Evolutionary conservation across 2,888 invertebrate species (phyloP).

Genomic region (Branchellion lobata): DNA sequence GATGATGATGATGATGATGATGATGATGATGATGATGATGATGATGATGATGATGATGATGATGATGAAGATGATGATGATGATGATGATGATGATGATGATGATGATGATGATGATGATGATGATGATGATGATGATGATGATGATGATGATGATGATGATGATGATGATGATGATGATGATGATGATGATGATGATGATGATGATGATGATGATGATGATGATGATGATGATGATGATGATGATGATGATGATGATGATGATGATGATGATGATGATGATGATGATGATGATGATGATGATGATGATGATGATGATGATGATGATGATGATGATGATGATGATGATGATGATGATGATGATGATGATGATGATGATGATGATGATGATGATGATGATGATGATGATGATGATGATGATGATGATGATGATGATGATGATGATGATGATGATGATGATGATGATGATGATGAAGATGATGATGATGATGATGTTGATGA

Average conservation of each 20-base stretch:
- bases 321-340: conserved; percentile 48
- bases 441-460: conserved; percentile 46
- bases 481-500: conserved; percentile 37
- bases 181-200: conserved; percentile 47
- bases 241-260: conserved; percentile 42
- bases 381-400: conserved; percentile 41
- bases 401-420: conserved; percentile 40
- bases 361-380: conserved; percentile 44
- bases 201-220: conserved; percentile 45
- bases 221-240: conserved; percentile 39
- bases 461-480: conserved; percentile 23
- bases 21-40: conserved; percentile 34
- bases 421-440: conserved; percentile 47
- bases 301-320: conserved; percentile 45
- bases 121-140: conserved; percentile 45
- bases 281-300: conserved; percentile 38
- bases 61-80: conserved; percentile 34
- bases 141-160: conserved; percentile 36
- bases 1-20: not conserved
- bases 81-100: conserved; percentile 40
- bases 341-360: conserved; percentile 32
- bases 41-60: conserved; percentile 41
- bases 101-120: conserved; percentile 37
- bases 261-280: conserved; percentile 43
- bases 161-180: conserved; percentile 43